Evolutionary conservation across 2,113 vertebrate genomes (phyloP), one percentile per base, ranked within the genome.

Genomic region (Ellobius talpinus): DNA sequence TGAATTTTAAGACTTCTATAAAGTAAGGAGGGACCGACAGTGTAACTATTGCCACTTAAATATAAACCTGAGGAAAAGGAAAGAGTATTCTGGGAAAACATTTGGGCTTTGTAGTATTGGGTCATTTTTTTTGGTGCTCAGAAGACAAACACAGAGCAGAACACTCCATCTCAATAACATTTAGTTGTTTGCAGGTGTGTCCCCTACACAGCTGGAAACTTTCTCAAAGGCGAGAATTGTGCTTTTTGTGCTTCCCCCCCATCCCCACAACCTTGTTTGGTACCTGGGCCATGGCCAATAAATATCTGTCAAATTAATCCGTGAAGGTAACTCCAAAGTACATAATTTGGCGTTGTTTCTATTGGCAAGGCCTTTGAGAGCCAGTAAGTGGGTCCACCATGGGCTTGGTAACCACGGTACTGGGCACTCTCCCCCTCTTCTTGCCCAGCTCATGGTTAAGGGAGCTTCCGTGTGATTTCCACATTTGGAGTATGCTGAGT

Each of bases 401-500:
- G 66, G 36, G 26, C 85, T 78, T 92, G 72, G 92, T 77, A 78
- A 95, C 90, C 89, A 79, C 82, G 29, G 50, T 19, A 10, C 68
- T 96, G 95, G 90, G 61, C 73, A 55, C 72, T 12, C 91, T 84
- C 65, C 81, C 81, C 42, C 73, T 95, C 68, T 90, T 12, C 73
- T 84, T 94, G 94, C 94, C 96, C 97, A 89, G 89, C 86, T 78
- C 70, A 85, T 77, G 87, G 91, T 89, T 89, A 86, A 79, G 81
- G 92, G 93, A 87, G 86, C 55, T 78, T 97, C 81, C 31, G 89
- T 93, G 94, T 97, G 88, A 92, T 97, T 97, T 96, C 92, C 88
- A 90, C 90, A 82, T 95, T 96, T 93, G 94, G 90, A 87, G 94
- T 96, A 89, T 14, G 77, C 94, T 96, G 97, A 91, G 95, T 96